These are phyloP conservation scores for Tridacna crocea DNA, from an alignment of 2,888 invertebrate species.

Conservation along the genomic window DNA sequence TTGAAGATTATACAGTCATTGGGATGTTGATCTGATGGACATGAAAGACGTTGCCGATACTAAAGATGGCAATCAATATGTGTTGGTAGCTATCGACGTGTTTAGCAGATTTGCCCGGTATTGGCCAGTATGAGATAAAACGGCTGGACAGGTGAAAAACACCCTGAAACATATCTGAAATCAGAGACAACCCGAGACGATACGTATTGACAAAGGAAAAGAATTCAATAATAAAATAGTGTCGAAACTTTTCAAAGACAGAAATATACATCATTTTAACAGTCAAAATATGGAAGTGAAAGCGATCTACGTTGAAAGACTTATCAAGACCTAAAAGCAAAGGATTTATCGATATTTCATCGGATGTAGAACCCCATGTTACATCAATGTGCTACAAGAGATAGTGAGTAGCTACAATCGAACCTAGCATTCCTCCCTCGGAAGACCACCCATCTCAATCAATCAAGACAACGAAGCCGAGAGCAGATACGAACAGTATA, in stretches of 20 bases:
- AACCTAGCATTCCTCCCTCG: conserved; percentile 36
- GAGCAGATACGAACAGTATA: no score
- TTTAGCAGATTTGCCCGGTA: no score
- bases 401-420: conserved; percentile 46
- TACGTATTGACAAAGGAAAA: no score
- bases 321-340: conserved; percentile 35
- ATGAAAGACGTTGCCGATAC: conserved; percentile 22
- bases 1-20: conserved; percentile 39
- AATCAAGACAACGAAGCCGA: conserved; percentile 25
- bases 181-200: conserved; percentile 30
- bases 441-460: conserved; percentile 27
- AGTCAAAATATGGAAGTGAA: no score
- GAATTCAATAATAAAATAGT: conserved; percentile 39
- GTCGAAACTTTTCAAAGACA: conserved; percentile 15
- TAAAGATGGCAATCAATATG: conserved; percentile 35
- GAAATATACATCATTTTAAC: conserved; percentile 28
- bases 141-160: background rate
- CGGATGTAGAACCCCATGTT: conserved; percentile 20
- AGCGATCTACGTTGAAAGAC: no score
- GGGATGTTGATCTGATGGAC: conserved; percentile 42
- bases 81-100: no score
- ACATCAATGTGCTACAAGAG: no score
- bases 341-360: conserved; percentile 32
- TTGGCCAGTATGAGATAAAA: no score
- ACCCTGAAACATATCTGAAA: background rate